Conservation (phyloP, 2,113 vertebrate genomes). For the western clawed frog (Xenopus tropicalis) region UCB_Xtro_10.0 CM004449.2:96954001-96954500, state of each 20-base stretch:
- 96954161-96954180: neutral
- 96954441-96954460: too few relatives aligned
- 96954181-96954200: neutral
- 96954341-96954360: too few relatives aligned
- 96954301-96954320: neutral
- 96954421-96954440: too few relatives aligned
- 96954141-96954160: neutral
- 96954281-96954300: neutral
- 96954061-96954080: slow-evolving; percentile 20
- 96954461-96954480: too few relatives aligned
- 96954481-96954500: too few relatives aligned
- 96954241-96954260: neutral
- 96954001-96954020: slow-evolving; percentile 16
- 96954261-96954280: neutral
- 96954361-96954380: too few relatives aligned
- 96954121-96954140: slow-evolving; percentile 5
- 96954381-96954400: too few relatives aligned
- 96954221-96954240: neutral
- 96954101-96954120: slow-evolving; percentile 12
- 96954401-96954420: too few relatives aligned
- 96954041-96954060: slow-evolving; percentile 26
- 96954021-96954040: slow-evolving; percentile 9
- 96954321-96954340: too few relatives aligned
- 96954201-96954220: neutral
- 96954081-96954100: slow-evolving; percentile 21